These are phyloP conservation scores for Drosophila falleni DNA, from an alignment of 2,888 invertebrate genomes.

Conservation along the genomic window DNA sequence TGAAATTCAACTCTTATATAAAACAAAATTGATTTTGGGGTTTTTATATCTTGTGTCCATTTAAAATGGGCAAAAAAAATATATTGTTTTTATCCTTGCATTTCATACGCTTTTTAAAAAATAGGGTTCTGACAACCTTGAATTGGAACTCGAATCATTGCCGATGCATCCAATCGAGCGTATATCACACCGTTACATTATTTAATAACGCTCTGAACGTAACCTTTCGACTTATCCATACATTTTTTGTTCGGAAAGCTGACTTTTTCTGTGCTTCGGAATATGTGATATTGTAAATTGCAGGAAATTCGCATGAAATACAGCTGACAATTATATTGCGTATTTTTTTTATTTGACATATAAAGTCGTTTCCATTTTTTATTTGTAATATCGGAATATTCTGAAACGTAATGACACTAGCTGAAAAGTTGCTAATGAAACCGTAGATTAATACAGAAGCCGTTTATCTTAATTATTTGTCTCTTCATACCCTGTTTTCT, in stretches of 20 bases:
- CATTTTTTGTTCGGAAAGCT: slow-evolving; percentile 1
- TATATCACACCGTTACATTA: slow-evolving; percentile 69
- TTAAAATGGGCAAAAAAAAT: no score
- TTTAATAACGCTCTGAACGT: slow-evolving; percentile 61
- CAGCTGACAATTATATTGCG: slow-evolving; percentile 49
- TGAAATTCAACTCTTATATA: neutral
- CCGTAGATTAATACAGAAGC: neutral
- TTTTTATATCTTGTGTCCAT: slow-evolving; percentile 19
- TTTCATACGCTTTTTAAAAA: slow-evolving; percentile 37
- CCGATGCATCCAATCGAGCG: slow-evolving; percentile 68
- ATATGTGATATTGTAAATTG: slow-evolving; percentile 48
- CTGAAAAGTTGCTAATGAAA: neutral
- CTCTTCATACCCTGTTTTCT: neutral
- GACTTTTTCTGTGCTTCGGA: slow-evolving; percentile 24
- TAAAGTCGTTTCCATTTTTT: neutral
- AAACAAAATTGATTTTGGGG: neutral
- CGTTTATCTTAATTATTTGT: neutral
- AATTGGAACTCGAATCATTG: slow-evolving; percentile 11
- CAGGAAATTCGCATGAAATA: slow-evolving; percentile 39
- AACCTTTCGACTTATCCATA: slow-evolving; percentile 40
- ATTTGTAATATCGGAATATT: neutral
- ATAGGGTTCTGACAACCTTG: slow-evolving; percentile 23
- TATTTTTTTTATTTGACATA: neutral
- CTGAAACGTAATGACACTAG: neutral
- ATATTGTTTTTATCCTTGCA: neutral